Evolutionary conservation across 1,140 invertebrate genomes (phyloP).

Genomic region (Pectinophora gossypiella): DNA sequence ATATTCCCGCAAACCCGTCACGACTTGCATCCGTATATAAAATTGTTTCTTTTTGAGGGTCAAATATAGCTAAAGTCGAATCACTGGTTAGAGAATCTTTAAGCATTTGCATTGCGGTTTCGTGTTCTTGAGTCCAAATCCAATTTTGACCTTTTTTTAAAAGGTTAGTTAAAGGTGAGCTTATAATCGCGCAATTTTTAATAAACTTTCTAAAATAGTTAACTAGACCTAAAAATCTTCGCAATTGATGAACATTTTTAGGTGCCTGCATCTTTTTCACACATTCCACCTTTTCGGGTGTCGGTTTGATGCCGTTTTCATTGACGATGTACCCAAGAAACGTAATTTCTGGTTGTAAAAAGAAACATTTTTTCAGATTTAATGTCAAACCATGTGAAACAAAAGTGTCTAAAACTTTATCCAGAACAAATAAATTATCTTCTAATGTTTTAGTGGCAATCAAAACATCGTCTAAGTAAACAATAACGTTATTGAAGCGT

Average conservation of each 20-base stretch:
- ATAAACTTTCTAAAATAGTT: constrained; percentile 31
- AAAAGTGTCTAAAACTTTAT: constrained; percentile 9
- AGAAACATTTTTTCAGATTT: constrained; percentile 3
- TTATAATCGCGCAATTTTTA: constrained; percentile 24
- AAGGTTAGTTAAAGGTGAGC: constrained; percentile 21
- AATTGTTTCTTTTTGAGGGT: not conserved
- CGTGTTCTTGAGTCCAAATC: constrained; percentile 11
- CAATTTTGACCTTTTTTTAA: constrained; percentile 23
- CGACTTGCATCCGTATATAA: constrained; percentile 2
- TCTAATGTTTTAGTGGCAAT: constrained; percentile 16
- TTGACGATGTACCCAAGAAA: constrained; percentile 5
- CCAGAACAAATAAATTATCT: constrained; percentile 5
- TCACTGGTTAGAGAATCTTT: not conserved
- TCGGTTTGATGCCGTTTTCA: not conserved
- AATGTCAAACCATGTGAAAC: constrained; percentile 11
- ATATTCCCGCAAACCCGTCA: not conserved
- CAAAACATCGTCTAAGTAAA: constrained; percentile 18
- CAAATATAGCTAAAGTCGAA: not conserved
- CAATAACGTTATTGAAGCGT: not conserved
- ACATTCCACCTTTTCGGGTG: not conserved
- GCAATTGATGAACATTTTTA: constrained; percentile 15
- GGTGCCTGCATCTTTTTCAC: constrained; percentile 18
- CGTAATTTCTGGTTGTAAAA: constrained; percentile 10
- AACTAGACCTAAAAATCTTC: constrained; percentile 4
- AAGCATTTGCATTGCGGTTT: not conserved